Conservation (phyloP, 2,113 vertebrate genomes). For the Dipodomys spectabilis region DNA sequence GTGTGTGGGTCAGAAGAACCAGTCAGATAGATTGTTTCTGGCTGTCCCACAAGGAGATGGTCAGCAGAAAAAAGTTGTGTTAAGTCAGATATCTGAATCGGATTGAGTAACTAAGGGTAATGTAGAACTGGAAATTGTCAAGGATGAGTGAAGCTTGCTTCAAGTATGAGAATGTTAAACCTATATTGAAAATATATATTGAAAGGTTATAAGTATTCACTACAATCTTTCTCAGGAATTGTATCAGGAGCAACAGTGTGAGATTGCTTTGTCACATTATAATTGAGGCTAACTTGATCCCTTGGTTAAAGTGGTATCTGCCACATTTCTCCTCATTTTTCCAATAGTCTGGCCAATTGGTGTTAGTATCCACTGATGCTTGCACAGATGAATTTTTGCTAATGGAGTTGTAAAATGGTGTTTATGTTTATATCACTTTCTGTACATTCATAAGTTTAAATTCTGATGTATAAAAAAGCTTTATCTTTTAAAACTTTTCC, state of each 20-base stretch:
- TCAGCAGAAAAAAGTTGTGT: background rate
- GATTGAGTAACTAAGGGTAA: background rate
- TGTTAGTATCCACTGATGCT: background rate
- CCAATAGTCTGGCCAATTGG: slow-evolving; percentile 4
- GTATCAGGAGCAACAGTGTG: background rate
- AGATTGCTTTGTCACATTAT: background rate
- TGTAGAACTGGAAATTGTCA: background rate
- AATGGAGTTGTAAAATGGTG: background rate
- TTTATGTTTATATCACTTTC: slow-evolving; percentile 11
- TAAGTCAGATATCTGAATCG: background rate
- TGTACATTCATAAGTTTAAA: slow-evolving; percentile 11
- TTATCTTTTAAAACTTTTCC: background rate
- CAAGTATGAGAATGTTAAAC: background rate
- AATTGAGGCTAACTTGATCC: background rate
- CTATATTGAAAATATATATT: background rate
- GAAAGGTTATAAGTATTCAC: background rate
- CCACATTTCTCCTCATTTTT: slow-evolving; percentile 31
- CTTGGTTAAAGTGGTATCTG: background rate
- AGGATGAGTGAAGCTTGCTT: background rate
- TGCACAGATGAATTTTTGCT: slow-evolving; percentile 12
- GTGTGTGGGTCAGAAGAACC: background rate
- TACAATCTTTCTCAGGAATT: background rate
- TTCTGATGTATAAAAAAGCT: background rate
- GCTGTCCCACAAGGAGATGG: background rate
- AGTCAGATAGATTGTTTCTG: background rate